Conservation (phyloP, 2,888 invertebrate genomes). For the Polyommatus icarus region DNA sequence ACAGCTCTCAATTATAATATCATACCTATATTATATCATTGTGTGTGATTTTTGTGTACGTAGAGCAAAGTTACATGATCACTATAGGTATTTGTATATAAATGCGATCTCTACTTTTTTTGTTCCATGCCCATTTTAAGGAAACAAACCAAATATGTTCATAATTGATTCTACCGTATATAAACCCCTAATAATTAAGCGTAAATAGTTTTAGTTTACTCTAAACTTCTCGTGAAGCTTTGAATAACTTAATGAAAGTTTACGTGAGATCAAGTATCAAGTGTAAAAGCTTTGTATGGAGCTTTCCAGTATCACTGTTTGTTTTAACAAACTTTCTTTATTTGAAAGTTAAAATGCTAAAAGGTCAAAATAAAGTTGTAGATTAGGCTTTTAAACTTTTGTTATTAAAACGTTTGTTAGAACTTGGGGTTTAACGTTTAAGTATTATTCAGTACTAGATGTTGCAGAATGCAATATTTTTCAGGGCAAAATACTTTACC, state of each 20-base stretch:
- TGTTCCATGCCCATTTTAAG: background rate
- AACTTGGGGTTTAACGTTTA: background rate
- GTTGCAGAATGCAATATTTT: too few species aligned
- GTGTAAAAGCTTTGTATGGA: background rate
- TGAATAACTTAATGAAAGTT: slow-evolving; percentile 16
- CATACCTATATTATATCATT: too few species aligned
- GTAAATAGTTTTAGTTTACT: background rate
- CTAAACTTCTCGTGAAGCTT: background rate
- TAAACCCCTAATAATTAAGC: background rate
- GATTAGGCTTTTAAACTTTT: background rate
- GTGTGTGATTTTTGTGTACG: too few species aligned
- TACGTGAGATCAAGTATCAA: slow-evolving; percentile 8
- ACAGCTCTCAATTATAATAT: too few species aligned
- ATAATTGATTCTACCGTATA: background rate
- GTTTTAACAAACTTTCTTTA: background rate
- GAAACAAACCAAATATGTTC: background rate
- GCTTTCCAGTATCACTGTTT: slow-evolving; percentile 12
- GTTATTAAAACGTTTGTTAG: background rate
- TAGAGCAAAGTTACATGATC: too few species aligned
- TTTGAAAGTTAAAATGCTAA: background rate
- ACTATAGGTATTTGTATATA: too few species aligned
- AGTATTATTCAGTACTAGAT: too few species aligned
- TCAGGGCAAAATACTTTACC: too few species aligned
- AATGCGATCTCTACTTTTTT: too few species aligned
- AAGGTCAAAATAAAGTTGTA: background rate